A percentile compares a stretch with the other conserved stretches of the same genome.
phyloP scores from a whole-genome alignment of 2,888 invertebrate genomes.

The Adela reaumurella region DNA sequence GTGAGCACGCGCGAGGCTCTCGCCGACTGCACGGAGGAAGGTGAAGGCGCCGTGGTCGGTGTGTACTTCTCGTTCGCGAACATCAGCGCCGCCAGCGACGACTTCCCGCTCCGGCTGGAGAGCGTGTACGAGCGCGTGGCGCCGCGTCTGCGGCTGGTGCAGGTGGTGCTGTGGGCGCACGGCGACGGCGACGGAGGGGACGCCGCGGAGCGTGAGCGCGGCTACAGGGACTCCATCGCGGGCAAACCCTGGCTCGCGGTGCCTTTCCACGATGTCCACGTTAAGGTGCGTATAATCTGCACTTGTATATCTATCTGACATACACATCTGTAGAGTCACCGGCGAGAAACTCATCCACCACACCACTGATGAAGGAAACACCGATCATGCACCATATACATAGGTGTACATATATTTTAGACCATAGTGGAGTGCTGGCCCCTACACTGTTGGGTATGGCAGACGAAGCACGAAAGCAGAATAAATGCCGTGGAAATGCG shows the following conservation, averaged over 20 bases:
- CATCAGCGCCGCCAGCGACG: conserved; percentile 64
- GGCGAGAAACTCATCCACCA: no score
- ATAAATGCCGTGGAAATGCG: no score
- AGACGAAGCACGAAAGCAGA: no score
- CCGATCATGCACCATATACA: no score
- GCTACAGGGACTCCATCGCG: conserved; percentile 58
- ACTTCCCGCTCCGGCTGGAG: conserved; percentile 61
- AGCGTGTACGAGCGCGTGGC: conserved; percentile 52
- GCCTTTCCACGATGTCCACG: conserved; percentile 66
- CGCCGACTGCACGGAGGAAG: conserved; percentile 41
- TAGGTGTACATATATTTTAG: no score
- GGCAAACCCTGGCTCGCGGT: conserved; percentile 70
- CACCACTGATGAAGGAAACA: no score
- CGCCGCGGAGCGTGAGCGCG: conserved; percentile 62
- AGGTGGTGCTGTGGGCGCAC: conserved; percentile 66
- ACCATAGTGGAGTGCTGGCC: no score
- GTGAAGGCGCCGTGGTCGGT: conserved; percentile 52
- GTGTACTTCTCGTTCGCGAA: conserved; percentile 71
- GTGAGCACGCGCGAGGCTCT: conserved; percentile 42
- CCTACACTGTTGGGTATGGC: no score
- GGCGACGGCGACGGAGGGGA: conserved; percentile 55
- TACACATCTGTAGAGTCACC: neutral
- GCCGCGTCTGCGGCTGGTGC: conserved; percentile 59
- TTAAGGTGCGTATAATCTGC: conserved; percentile 52
- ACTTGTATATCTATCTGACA: neutral